Base-by-base conservation (phyloP, 2,797 vertebrate genomes). In the Miopithecus talapoin region DNA sequence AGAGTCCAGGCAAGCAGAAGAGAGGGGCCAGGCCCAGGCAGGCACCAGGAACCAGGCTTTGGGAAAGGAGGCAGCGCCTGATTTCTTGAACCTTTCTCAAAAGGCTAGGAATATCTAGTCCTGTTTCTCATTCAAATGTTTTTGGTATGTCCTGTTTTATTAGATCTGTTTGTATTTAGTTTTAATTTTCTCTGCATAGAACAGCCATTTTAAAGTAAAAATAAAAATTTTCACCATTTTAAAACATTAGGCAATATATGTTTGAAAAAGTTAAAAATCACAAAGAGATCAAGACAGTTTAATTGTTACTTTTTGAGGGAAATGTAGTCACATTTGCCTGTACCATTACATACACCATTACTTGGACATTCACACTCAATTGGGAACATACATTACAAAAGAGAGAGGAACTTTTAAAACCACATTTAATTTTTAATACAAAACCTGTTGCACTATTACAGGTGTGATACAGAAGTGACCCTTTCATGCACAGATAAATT, bases 401-500 rank as follows among this genome's bases (percentile, higher is more conserved):
- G 64, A 85, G 43, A 99, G 99, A 98, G 99, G 98, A 99, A 99
- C 99, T 98, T 98, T 99, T 99, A 99, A 99, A 99, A 99, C 98
- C 98, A 99, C 99, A 99, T 99, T 99, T 99, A 99, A 96, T 88
- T 99, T 99, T 99, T 98, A 99, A 99, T 99, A 99, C 98, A 99
- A 99, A 99, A 99, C 98, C 98, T 98, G 98, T 99, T 99, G 98
- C 98, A 99, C 99, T 99, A 99, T 99, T 98, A 99, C 98, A 99
- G 98, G 99, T 98, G 98, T 98, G 98, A 97, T 98, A 99, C 98
- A 99, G 98, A 99, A 98, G 98, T 98, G 98, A 97, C 98, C 98
- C 98, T 97, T 98, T 97, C 99, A 99, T 99, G 99, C 99, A 99
- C 99, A 98, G 98, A 98, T 99, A 99, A 98, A 98, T 98, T 99